These are phyloP conservation scores for Delphinapterus leucas DNA, from an alignment of 2,113 vertebrate genomes.

Conservation along the genomic window DNA sequence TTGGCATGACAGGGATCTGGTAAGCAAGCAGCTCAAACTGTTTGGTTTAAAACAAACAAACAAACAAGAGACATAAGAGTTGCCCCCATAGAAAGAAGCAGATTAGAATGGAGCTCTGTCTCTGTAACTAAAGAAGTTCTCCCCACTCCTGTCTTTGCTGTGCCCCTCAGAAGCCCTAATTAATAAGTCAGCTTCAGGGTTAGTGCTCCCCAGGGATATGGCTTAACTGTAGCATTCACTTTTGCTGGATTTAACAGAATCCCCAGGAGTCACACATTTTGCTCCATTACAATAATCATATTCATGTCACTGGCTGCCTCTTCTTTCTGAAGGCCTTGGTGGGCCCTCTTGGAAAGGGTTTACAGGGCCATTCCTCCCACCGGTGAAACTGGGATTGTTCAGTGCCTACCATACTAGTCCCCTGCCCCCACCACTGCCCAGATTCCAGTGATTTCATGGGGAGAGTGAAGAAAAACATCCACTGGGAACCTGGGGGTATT, in stretches of 20 bases:
- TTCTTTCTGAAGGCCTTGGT: conserved; percentile 47
- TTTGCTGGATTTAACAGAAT: conserved; percentile 48
- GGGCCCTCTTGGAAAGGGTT: conserved; percentile 58
- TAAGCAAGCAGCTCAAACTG: conserved; percentile 5
- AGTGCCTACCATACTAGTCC: not conserved
- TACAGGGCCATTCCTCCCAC: conserved; percentile 28
- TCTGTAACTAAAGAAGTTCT: not conserved
- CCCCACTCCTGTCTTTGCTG: not conserved
- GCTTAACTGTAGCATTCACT: conserved; percentile 55
- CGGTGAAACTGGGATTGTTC: conserved; percentile 12
- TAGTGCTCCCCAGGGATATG: conserved; percentile 19
- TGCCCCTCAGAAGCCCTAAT: conserved; percentile 59
- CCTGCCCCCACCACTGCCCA: not conserved
- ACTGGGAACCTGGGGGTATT: not conserved
- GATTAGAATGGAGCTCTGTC: conserved; percentile 56
- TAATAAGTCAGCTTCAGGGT: conserved; percentile 64
- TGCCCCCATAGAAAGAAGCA: not conserved
- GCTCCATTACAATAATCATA: conserved; percentile 57
- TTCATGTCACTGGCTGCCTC: conserved; percentile 54
- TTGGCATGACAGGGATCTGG: conserved; percentile 48
- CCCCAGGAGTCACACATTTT: conserved; percentile 51
- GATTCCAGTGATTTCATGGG: not conserved
- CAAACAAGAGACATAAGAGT: not conserved
- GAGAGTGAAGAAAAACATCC: conserved; percentile 45
- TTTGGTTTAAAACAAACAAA: not conserved